Base-by-base conservation (phyloP, 1,140 invertebrate species). In the Panulirus ornatus region DNA sequence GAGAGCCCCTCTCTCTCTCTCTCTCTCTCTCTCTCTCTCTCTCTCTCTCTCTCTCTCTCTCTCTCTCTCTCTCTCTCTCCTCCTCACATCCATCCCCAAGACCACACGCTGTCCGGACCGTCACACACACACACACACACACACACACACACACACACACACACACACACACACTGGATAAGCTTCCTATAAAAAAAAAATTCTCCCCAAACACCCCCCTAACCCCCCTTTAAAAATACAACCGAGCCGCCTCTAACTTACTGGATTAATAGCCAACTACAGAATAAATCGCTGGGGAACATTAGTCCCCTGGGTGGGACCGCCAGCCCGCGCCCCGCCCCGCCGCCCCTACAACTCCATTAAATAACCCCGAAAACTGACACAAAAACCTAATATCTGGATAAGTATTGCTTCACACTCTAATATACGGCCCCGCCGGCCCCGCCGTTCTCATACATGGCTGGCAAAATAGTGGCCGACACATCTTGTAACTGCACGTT, bases 21-120 rank as follows among this genome's bases (percentile, higher is more conserved):
- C 70, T 34, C 27, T 27, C 70, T 27, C 70, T 34, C 27, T 27
- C 70, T 73, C 70, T 27, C 11, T 19, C 70, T 14, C 70, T 34
- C 34, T 36, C 70, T 19, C 70, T 34, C 27, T 14, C 14, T 73
- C 27, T 75, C 36, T 38, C 71, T 75, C 71, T 75, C 36, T 75
- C 71, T 75, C 71, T 73, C 58, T 63, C 8, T 63, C 58, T 63
- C 51, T 63, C 19, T 63, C 58, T 63, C 19, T 63, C 58, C 1
- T 22, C 58, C 22, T 11, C 58, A 16, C 19, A 16, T 63, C 58
- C 58, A n/a, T n/a, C n/a, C n/a, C n/a, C n/a, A n/a, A n/a, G 9
- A 58, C 9, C 51, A 14, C 22, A 58, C 51, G 9, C 9, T 11
- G 9, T 22, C 51, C 51, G 22, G 22, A n/a, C n/a, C n/a, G n/a